A percentile compares a stretch with the other conserved stretches of the same genome.
Evolutionary conservation across 2,797 vertebrate species (phyloP).

Genomic region (Falco cherrug): DNA sequence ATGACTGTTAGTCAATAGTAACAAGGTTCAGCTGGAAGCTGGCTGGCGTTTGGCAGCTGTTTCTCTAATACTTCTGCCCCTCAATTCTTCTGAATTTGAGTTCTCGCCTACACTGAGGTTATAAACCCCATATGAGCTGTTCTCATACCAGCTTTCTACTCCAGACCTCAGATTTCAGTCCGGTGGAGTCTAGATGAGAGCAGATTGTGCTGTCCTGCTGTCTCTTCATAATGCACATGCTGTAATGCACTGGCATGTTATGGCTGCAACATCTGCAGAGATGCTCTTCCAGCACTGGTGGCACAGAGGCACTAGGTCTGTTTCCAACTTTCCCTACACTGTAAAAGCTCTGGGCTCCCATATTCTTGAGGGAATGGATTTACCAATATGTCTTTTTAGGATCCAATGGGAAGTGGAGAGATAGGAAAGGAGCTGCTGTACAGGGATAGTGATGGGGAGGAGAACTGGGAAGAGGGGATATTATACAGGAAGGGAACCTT

Average conservation of each 20-base stretch:
- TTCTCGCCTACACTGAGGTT: neutral
- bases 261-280: neutral
- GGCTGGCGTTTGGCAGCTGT: neutral
- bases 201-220: constrained; percentile 19
- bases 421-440: neutral
- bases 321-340: neutral
- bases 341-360: neutral
- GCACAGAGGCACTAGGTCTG: neutral
- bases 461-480: neutral
- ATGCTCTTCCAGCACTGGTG: neutral
- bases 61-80: neutral
- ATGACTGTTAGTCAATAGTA: neutral
- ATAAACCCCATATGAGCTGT: neutral
- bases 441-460: neutral
- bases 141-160: neutral
- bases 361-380: neutral
- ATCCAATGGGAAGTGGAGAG: neutral
- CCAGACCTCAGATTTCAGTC: neutral
- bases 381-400: neutral
- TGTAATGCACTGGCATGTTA: neutral
- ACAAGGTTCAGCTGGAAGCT: neutral
- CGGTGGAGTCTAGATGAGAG: neutral
- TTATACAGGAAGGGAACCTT: neutral
- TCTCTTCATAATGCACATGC: neutral
- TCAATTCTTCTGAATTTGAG: neutral